Evolutionary conservation across 2,113 vertebrate species (phyloP), one percentile per base, ranked within the genome.

Genomic region (Pycnonotus jocosus): DNA sequence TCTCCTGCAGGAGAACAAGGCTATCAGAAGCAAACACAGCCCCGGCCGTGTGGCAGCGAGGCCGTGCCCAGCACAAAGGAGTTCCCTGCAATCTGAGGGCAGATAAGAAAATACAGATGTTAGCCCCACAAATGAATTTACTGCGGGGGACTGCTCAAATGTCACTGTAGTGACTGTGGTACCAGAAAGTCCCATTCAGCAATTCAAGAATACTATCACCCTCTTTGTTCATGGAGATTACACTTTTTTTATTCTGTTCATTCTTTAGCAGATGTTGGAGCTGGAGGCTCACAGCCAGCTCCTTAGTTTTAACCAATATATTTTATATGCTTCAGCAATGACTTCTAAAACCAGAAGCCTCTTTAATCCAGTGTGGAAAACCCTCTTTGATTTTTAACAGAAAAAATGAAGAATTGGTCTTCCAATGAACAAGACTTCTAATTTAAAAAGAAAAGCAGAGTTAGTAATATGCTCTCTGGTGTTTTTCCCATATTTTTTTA

Each of bases 11-110:
- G 5, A n/a, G 40, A 61, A 61, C 87, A 85, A 65, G 73, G 5
- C 10, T 88, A 83, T 82, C 90, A 73, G 91, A 30, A 61, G 58
- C 93, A 85, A 96, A 94, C 79, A 94, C 38, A 40, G 92, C 51
- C 58, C 61, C 2, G 10, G 31, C 2, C 12, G 0, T 38, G 31
- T 4, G 3, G 1, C 81, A 17, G n/a, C 4, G 9, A 17, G 0
- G n/a, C 1, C 2, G 22, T 27, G 6, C 0, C 4, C 58, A 81
- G 18, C 74, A 4, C 22, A 23, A 19, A 10, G 30, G 5, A 53
- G 11, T 58, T 76, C 58, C 56, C 88, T 90, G 62, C 60, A 38
- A 28, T 31, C 81, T 42, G 6, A 33, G 45, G n/a, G 78, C 7
- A 62, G 62, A 74, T 70, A 90, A 93, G 64, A 62, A 47, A 70